Evolutionary conservation across 2,113 vertebrate genomes (phyloP).

Genomic region (Perccottus glenii): DNA sequence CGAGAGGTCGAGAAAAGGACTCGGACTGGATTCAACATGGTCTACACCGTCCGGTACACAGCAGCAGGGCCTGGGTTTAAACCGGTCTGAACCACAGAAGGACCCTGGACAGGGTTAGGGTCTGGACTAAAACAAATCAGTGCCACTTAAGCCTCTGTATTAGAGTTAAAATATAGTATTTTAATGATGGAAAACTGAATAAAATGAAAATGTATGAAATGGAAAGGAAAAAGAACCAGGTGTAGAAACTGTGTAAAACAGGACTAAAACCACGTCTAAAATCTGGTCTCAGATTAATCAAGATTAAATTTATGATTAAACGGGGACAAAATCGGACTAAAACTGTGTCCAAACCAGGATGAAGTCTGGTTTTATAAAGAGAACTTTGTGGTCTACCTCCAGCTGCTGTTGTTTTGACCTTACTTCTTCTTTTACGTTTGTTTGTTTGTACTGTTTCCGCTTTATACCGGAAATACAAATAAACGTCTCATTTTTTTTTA

Average conservation of each 20-base stretch:
- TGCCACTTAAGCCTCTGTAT: too few species aligned
- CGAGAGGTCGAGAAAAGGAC: constrained; percentile 20
- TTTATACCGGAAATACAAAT: background rate
- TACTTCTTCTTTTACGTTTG: background rate
- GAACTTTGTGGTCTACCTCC: background rate
- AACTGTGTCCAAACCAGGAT: too few species aligned
- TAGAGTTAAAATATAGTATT: too few species aligned
- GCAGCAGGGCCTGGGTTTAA: too few species aligned
- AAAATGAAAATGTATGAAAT: too few species aligned
- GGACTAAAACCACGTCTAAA: too few species aligned
- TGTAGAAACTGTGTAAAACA: too few species aligned
- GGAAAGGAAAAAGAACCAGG: too few species aligned
- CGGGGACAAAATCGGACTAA: too few species aligned
- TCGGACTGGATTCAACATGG: constrained; percentile 47
- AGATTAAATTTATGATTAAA: too few species aligned
- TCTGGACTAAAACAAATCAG: background rate
- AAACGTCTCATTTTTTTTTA: background rate
- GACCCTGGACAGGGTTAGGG: background rate
- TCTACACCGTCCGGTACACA: background rate
- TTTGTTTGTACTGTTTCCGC: background rate
- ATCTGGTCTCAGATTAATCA: too few species aligned
- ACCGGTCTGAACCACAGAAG: constrained; percentile 11
- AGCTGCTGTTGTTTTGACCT: constrained; percentile 6
- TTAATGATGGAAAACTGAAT: too few species aligned
- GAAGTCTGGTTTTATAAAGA: background rate